Conservation (phyloP, 1,140 invertebrate species). For the Batillaria attramentaria region DNA sequence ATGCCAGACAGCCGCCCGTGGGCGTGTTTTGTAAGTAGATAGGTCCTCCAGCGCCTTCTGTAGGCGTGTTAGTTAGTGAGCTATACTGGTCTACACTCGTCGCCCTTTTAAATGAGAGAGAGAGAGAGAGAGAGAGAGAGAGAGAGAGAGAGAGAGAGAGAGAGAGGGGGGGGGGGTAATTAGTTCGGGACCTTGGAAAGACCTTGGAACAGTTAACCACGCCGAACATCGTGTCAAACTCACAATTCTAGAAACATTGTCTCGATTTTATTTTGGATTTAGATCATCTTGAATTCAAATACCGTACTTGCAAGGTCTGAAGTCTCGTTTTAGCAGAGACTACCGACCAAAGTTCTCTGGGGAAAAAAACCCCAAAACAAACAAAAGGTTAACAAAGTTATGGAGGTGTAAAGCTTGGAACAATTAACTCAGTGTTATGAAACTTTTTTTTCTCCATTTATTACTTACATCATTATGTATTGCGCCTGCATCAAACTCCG, state of each 20-base stretch:
- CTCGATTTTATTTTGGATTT: no score
- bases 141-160: neutral
- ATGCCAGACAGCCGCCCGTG: neutral
- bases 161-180: neutral
- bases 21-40: neutral
- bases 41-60: neutral
- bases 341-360: no score
- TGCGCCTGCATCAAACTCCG: no score
- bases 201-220: neutral
- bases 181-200: neutral
- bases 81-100: neutral
- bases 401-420: no score
- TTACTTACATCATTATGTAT: no score
- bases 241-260: neutral
- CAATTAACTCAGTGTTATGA: no score
- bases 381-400: no score
- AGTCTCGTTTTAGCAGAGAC: no score
- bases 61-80: neutral
- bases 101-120: neutral
- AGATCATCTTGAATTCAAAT: no score
- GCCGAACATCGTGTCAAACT: neutral
- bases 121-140: neutral
- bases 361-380: no score
- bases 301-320: no score
- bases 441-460: no score